Evolutionary conservation across 2,888 invertebrate genomes (phyloP), one percentile per base, ranked within the genome.

Genomic region (Himalopsyche tibetana): DNA sequence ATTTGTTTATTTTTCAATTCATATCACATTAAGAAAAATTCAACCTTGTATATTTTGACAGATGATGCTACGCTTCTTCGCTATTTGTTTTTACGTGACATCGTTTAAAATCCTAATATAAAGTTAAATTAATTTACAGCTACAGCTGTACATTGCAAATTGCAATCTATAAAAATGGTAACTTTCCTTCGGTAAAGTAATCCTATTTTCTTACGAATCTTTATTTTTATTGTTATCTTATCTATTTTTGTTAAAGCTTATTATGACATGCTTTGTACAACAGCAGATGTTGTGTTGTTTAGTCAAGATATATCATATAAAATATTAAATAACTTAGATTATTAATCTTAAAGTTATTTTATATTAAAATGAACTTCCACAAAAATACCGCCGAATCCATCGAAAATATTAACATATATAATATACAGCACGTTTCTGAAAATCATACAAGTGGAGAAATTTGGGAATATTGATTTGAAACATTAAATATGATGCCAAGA

Each of bases 11-110:
- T 63, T 63, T 63, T 63, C 19, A 63, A 63, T 19, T 63, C 19
- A 63, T 63, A 63, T 63, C 63, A 28, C 63, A 28, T n/a, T 63
- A 19, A 63, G 19, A 63, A 45, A 56, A 63, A 63, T 15, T 19
- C 19, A 19, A 63, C 63, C 63, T 63, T 63, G 63, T 63, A 2
- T 15, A 63, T 63, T 63, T 63, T 63, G 63, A 63, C 63, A 63
- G 19, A 63, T 63, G 19, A 63, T 19, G 63, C 11, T 63, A 63
- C 8, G 63, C 28, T 63, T 9, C n/a, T 63, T 63, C 63, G 28
- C 19, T 63, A 63, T 19, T 63, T 63, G n/a, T 63, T 19, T 63
- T 63, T 19, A 28, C 28, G 28, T 63, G 63, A 63, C 63, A 63
- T 11, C 63, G 8, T 28, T 63, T 63, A 19, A n/a, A 63, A 63